phyloP scores from a whole-genome alignment of 2,797 vertebrate genomes.

The Hippocampus kuda region DNA sequence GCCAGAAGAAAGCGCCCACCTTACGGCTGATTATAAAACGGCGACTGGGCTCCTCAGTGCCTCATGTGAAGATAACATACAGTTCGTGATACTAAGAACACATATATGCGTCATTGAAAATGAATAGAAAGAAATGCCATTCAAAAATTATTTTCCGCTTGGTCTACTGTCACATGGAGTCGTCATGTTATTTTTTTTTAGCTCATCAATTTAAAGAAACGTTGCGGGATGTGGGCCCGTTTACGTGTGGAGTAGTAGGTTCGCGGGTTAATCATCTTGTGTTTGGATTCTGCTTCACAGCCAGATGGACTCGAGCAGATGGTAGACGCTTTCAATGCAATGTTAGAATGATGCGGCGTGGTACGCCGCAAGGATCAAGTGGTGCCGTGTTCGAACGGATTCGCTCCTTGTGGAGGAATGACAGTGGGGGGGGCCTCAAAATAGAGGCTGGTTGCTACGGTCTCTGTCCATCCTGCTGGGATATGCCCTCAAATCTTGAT shows the following conservation, averaged over 20 bases:
- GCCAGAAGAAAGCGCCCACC: neutral
- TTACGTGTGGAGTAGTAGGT: constrained; percentile 15
- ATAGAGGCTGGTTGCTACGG: neutral
- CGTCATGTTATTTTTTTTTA: neutral
- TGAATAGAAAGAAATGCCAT: too few relatives aligned
- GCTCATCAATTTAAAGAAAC: neutral
- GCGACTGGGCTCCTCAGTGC: neutral
- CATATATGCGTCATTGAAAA: neutral
- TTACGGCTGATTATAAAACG: neutral
- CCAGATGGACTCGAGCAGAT: constrained; percentile 44
- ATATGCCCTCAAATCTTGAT: neutral
- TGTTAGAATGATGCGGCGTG: constrained; percentile 15
- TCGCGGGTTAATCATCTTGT: neutral
- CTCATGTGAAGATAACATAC: neutral
- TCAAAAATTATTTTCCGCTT: too few relatives aligned
- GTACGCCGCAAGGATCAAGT: neutral
- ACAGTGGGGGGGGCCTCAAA: neutral
- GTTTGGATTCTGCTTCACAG: neutral
- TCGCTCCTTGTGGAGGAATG: neutral
- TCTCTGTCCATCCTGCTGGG: neutral
- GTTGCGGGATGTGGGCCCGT: neutral
- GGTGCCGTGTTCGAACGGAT: neutral
- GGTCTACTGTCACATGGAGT: neutral
- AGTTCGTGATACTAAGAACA: neutral
- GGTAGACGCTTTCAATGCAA: constrained; percentile 24